Conservation (phyloP, 2,113 vertebrate genomes). For the Salvator merianae region DNA sequence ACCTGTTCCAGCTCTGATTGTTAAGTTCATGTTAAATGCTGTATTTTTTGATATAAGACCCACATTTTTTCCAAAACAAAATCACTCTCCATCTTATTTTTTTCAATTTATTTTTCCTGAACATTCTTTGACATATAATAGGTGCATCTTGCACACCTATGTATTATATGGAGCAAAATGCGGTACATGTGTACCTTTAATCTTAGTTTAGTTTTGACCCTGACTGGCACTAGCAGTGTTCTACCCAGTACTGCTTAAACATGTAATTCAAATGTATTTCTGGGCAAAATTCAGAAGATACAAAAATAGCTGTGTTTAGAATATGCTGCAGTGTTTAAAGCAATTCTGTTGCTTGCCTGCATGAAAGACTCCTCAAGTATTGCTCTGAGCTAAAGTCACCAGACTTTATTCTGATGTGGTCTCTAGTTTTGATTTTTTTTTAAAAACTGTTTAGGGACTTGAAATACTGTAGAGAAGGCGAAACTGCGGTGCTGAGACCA, state of each 20-base stretch:
- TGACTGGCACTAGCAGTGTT: background rate
- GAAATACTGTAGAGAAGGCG: background rate
- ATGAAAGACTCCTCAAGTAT: background rate
- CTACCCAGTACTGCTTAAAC: background rate
- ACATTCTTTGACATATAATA: too few relatives aligned
- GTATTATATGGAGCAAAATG: too few relatives aligned
- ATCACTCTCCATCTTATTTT: too few relatives aligned
- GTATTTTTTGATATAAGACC: too few relatives aligned
- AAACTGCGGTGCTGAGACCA: background rate
- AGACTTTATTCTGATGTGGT: background rate
- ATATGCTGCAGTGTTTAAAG: background rate
- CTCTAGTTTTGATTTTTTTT: background rate
- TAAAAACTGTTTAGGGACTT: background rate
- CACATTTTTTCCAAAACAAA: too few relatives aligned
- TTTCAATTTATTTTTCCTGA: too few relatives aligned
- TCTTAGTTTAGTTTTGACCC: background rate
- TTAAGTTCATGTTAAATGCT: too few relatives aligned
- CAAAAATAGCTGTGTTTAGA: slow-evolving; percentile 22
- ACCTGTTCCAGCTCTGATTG: too few relatives aligned
- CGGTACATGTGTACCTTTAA: background rate
- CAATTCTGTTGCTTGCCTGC: background rate
- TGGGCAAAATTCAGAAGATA: background rate
- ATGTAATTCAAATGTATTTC: background rate
- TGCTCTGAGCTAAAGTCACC: background rate
- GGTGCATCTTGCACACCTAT: too few relatives aligned